Percentiles rank a stretch among this genome's conserved stretches.
Evolutionary conservation across 2,113 vertebrate species (phyloP).

Genomic region (Sorex araneus): DNA sequence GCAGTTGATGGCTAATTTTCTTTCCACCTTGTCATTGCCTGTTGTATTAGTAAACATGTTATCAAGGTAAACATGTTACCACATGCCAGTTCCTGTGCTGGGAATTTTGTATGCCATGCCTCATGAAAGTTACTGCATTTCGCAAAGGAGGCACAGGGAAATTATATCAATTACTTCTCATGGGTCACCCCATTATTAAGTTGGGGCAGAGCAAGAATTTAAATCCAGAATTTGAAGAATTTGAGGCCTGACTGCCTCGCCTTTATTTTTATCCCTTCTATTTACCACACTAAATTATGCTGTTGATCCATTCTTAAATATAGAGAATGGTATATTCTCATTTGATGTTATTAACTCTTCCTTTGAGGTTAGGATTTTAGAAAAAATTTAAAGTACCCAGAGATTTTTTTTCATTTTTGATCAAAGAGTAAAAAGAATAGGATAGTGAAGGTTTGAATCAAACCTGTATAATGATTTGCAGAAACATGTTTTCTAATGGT

Average conservation of each 20-base stretch:
- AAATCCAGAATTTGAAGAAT: no score
- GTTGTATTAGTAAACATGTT: neutral
- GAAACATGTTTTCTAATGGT: constrained; percentile 10
- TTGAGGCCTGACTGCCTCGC: neutral
- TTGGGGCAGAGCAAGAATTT: neutral
- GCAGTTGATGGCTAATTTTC: neutral
- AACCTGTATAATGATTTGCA: neutral
- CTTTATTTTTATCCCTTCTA: constrained; percentile 4
- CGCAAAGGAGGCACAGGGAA: constrained; percentile 11
- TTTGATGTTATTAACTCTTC: no score
- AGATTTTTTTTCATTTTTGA: constrained; percentile 2
- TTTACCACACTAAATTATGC: neutral
- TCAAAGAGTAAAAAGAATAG: neutral
- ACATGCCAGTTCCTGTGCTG: neutral
- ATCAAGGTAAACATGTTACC: neutral
- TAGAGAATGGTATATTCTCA: no score
- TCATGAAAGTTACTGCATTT: constrained; percentile 3
- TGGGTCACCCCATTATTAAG: constrained; percentile 29
- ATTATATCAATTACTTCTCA: neutral
- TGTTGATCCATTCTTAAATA: constrained; percentile 1
- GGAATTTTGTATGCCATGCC: neutral
- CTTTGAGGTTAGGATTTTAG: neutral
- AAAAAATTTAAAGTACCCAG: neutral
- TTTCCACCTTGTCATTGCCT: constrained; percentile 15
- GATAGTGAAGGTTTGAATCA: neutral